A percentile compares a stretch with the other conserved stretches of the same genome.
These are phyloP conservation scores for Periophthalmus magnuspinnatus DNA, from an alignment of 2,797 vertebrate genomes.

Conservation along the genomic window DNA sequence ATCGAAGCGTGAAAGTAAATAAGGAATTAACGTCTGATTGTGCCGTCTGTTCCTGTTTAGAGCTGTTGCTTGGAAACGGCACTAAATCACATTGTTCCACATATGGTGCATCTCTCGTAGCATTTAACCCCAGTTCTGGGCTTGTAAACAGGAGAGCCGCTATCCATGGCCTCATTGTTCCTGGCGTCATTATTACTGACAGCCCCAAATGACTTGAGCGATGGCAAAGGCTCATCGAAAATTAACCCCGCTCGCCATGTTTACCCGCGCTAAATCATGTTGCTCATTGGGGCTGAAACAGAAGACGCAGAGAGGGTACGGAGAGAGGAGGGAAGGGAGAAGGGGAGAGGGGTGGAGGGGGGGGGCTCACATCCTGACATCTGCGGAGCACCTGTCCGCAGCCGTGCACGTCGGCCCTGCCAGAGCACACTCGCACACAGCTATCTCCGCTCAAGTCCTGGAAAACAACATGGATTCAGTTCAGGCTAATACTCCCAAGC, in stretches of 20 bases:
- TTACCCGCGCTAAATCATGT: constrained; percentile 66
- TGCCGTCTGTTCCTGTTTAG: constrained; percentile 66
- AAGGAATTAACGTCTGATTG: constrained; percentile 51
- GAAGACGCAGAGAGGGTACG: constrained; percentile 26
- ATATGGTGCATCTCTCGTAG: constrained; percentile 50
- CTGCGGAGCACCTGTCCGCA: constrained; percentile 75
- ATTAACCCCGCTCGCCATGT: constrained; percentile 66
- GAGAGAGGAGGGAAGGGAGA: background rate
- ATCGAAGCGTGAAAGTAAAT: constrained; percentile 38
- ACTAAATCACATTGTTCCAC: constrained; percentile 66
- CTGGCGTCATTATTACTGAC: constrained; percentile 70
- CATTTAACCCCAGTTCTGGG: constrained; percentile 14
- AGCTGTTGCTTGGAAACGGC: constrained; percentile 65
- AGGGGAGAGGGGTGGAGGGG: background rate
- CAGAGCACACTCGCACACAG: constrained; percentile 34
- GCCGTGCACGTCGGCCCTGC: constrained; percentile 36
- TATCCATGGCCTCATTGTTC: constrained; percentile 69
- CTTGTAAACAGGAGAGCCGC: constrained; percentile 57
- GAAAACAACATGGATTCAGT: constrained; percentile 26
- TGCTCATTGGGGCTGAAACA: constrained; percentile 56
- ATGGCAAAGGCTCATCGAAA: constrained; percentile 64
- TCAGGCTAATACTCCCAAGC: constrained; percentile 4
- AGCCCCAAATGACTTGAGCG: constrained; percentile 67
- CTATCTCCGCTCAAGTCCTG: constrained; percentile 25
- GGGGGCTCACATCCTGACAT: constrained; percentile 71